Evolutionary conservation across 1,140 invertebrate genomes (phyloP).

Genomic region (Nixonia krombeini): DNA sequence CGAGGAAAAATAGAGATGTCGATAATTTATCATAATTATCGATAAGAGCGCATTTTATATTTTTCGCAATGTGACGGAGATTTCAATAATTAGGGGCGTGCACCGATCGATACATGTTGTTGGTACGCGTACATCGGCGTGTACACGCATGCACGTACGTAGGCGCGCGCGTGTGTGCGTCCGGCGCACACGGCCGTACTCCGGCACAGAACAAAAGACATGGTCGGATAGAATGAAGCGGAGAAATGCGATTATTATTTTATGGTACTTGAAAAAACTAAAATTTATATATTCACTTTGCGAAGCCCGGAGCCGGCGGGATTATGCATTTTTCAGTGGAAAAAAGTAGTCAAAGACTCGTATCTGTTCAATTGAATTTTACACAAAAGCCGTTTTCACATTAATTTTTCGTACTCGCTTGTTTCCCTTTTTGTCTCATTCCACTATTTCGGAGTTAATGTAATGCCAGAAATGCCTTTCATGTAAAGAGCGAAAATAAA

Average conservation of each 20-base stretch:
- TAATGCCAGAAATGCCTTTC: no score
- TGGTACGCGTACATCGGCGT: conserved; percentile 9
- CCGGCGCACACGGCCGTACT: conserved; percentile 2
- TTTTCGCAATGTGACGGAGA: conserved; percentile 28
- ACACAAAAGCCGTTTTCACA: conserved; percentile 30
- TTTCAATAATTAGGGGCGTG: conserved; percentile 43
- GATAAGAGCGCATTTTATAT: conserved; percentile 25
- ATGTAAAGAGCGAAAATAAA: no score
- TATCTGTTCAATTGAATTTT: conserved; percentile 19
- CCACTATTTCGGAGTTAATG: background rate
- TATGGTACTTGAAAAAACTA: conserved; percentile 21
- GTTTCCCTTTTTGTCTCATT: conserved; percentile 2
- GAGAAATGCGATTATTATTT: conserved; percentile 32
- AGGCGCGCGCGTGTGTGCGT: background rate
- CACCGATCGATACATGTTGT: conserved; percentile 42
- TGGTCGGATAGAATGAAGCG: conserved; percentile 7
- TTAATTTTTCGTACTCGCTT: conserved; percentile 31
- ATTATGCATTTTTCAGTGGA: conserved; percentile 6
- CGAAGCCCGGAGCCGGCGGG: background rate
- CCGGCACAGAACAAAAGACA: conserved; percentile 21
- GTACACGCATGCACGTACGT: conserved; percentile 1
- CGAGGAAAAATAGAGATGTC: background rate
- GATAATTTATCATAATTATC: conserved; percentile 29
- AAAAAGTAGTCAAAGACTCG: conserved; percentile 1
- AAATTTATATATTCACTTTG: conserved; percentile 23